Evolutionary conservation across 2,888 invertebrate genomes (phyloP).

Genomic region (Poecilus cupreus): DNA sequence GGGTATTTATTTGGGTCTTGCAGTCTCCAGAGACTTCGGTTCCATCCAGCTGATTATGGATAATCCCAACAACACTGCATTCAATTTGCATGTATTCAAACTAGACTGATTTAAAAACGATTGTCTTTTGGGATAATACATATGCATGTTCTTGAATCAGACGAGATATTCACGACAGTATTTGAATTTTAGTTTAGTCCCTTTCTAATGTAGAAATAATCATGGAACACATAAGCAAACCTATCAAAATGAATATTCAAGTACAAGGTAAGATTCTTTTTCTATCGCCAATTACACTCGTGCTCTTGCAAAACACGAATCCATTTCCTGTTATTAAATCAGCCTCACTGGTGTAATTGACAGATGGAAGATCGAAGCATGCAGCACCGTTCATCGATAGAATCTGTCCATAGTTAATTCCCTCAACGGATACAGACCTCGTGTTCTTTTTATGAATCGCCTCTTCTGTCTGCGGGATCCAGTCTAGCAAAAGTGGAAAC

Average conservation of each 20-base stretch:
- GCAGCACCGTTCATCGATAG: constrained; percentile 2
- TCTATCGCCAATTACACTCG: too few species aligned
- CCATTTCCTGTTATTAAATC: constrained; percentile 27
- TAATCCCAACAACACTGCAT: constrained; percentile 40
- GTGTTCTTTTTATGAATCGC: too few species aligned
- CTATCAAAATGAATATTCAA: too few species aligned
- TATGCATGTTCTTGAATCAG: constrained; percentile 14
- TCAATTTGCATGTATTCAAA: constrained; percentile 41
- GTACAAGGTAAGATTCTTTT: too few species aligned
- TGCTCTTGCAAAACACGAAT: background rate
- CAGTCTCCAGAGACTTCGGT: background rate
- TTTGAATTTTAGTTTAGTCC: background rate
- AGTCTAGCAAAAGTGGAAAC: background rate
- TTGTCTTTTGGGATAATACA: constrained; percentile 24
- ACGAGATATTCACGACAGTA: constrained; percentile 21
- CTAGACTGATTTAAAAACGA: constrained; percentile 2
- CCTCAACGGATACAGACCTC: background rate
- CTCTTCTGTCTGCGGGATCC: too few species aligned
- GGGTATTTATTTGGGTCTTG: background rate
- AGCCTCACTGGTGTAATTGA: background rate
- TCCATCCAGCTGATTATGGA: constrained; percentile 22
- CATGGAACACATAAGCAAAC: too few species aligned
- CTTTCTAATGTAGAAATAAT: too few species aligned
- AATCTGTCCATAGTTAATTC: constrained; percentile 11
- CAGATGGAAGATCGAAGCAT: background rate